A percentile compares a stretch with the other conserved stretches of the same genome.
Evolutionary conservation across 2,797 vertebrate genomes (phyloP).

Genomic region (Coilia nasus): DNA sequence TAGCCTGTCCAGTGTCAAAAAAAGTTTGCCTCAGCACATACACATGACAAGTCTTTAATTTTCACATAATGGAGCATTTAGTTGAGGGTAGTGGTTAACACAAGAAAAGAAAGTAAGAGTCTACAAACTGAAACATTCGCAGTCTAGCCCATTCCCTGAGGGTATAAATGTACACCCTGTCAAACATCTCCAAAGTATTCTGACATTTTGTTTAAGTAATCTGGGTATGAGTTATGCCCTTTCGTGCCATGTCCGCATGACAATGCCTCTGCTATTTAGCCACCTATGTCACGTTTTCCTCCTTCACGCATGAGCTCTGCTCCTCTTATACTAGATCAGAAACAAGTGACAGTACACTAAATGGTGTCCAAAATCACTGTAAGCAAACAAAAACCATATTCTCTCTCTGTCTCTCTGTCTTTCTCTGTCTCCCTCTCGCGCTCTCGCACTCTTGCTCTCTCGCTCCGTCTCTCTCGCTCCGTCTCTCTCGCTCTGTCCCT

Average conservation of each 20-base stretch:
- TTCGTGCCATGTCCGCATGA: background rate
- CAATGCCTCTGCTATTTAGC: background rate
- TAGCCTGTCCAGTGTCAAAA: background rate
- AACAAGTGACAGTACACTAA: background rate
- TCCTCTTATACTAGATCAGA: background rate
- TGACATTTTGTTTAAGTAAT: background rate
- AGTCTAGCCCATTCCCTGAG: background rate
- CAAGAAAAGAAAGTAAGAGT: background rate
- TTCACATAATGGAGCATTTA: background rate
- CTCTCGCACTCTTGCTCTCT: no score
- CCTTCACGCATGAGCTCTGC: background rate
- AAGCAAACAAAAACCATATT: background rate
- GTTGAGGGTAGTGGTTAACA: background rate
- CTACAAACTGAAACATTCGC: background rate
- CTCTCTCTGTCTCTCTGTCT: background rate
- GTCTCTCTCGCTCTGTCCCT: background rate
- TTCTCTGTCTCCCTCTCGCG: background rate
- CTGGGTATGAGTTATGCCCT: background rate
- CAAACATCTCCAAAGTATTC: slow-evolving; percentile 13
- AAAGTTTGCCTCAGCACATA: background rate
- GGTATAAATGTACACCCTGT: background rate
- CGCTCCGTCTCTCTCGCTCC: background rate
- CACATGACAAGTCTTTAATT: background rate
- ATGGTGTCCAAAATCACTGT: background rate
- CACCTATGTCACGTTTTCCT: background rate